Percentiles rank a stretch among this genome's conserved stretches.
These are phyloP conservation scores for Atta texana DNA, from an alignment of 1,140 invertebrate genomes.

Conservation along the genomic window DNA sequence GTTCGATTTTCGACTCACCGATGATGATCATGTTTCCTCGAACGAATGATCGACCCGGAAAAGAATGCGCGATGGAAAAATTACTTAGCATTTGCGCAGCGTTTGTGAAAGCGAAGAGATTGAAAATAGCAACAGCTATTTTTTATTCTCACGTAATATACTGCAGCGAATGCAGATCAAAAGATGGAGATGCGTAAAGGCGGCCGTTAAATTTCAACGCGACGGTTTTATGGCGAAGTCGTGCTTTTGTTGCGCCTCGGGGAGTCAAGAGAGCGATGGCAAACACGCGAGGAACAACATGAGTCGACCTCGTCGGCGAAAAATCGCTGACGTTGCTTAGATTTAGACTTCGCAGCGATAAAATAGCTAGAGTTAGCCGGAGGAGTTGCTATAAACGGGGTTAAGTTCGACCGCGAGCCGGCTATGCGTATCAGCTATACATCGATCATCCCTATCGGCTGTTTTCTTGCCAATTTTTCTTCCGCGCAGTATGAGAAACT, in stretches of 20 bases:
- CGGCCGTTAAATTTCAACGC: slow-evolving; percentile 25
- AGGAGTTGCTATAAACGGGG: slow-evolving; percentile 56
- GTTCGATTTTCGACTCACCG: slow-evolving; percentile 5
- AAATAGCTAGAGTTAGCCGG: background rate
- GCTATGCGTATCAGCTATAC: slow-evolving; percentile 4
- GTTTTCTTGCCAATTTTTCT: slow-evolving; percentile 62
- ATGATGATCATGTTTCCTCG: slow-evolving; percentile 1
- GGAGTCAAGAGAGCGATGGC: no score
- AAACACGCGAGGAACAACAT: background rate
- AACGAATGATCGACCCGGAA: background rate
- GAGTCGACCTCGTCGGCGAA: background rate
- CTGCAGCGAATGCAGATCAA: slow-evolving; percentile 34
- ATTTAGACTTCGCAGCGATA: slow-evolving; percentile 26
- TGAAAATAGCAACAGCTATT: background rate
- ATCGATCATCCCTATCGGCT: slow-evolving; percentile 65
- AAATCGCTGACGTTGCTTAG: slow-evolving; percentile 18
- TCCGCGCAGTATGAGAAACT: slow-evolving; percentile 39
- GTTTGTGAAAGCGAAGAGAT: background rate
- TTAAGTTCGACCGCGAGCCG: slow-evolving; percentile 66
- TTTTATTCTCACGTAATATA: background rate
- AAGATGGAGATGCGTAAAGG: slow-evolving; percentile 8
- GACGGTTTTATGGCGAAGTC: background rate
- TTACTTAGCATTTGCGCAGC: background rate
- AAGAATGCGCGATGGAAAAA: background rate
- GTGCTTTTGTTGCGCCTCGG: background rate